Evolutionary conservation across 92 coral and sea anemone genomes (phyloP).

Genomic region (Porites rus): DNA sequence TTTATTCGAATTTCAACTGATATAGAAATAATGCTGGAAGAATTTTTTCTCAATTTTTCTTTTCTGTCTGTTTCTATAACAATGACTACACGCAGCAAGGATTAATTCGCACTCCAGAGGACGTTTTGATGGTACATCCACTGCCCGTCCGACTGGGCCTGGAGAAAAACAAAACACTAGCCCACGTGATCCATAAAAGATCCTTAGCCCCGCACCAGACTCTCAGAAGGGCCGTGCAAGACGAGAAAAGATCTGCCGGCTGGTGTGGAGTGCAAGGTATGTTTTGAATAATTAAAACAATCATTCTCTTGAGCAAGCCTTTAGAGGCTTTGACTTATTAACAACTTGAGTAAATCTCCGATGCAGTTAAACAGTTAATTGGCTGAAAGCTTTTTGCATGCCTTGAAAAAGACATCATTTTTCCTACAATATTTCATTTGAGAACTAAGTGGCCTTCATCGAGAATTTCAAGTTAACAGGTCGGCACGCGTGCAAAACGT

Average conservation of each 20-base stretch:
- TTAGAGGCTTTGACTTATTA: too few species aligned
- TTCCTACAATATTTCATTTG: too few species aligned
- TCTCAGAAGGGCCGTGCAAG: constrained; percentile 33
- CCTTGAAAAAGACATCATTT: too few species aligned
- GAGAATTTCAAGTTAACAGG: too few species aligned
- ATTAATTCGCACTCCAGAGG: constrained; percentile 60
- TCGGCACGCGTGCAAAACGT: too few species aligned
- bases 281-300: background rate
- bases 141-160: constrained; percentile 72
- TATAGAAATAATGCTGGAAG: too few species aligned
- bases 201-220: constrained; percentile 34
- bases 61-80: background rate
- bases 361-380: too few species aligned
- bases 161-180: constrained; percentile 59
- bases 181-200: constrained; percentile 74
- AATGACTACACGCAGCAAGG: constrained; percentile 57
- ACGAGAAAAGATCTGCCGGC: constrained; percentile 49
- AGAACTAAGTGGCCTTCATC: too few species aligned
- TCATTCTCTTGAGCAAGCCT: background rate
- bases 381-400: too few species aligned
- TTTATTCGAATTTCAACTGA: too few species aligned
- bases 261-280: constrained; percentile 76
- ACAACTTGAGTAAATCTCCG: too few species aligned
- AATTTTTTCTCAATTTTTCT: background rate
- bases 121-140: constrained; percentile 62